These are phyloP conservation scores for Eulemur mongoz DNA, from an alignment of 2,797 vertebrate species.

Conservation along the genomic window DNA sequence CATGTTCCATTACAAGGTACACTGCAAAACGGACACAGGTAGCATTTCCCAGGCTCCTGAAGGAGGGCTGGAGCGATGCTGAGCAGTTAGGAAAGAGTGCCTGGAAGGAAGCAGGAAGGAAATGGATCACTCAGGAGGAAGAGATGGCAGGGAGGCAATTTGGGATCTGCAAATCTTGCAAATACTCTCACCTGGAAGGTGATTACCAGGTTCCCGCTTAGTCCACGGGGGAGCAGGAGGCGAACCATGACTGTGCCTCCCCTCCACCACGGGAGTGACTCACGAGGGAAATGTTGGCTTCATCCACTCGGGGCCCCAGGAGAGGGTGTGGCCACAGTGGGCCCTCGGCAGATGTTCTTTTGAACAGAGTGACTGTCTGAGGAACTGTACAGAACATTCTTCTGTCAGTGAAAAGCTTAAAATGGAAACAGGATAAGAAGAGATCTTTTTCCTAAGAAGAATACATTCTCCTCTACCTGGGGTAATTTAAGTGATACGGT, in stretches of 20 bases:
- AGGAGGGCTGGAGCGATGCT: background rate
- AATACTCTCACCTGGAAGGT: rapidly evolving
- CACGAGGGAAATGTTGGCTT: rapidly evolving
- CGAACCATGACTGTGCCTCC: rapidly evolving
- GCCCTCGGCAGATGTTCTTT: background rate
- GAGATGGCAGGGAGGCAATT: rapidly evolving
- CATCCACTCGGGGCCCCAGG: background rate
- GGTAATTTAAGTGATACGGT: background rate
- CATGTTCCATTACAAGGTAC: rapidly evolving
- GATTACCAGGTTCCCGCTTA: rapidly evolving
- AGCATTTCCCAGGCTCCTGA: background rate
- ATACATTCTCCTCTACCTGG: background rate
- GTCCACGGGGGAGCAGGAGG: rapidly evolving
- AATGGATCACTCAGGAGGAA: rapidly evolving
- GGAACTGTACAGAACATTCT: background rate
- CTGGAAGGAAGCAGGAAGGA: background rate
- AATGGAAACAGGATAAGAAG: constrained; percentile 7
- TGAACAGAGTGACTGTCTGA: background rate
- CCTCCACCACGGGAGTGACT: background rate
- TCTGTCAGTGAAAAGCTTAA: background rate
- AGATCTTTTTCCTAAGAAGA: background rate
- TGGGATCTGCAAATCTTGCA: background rate
- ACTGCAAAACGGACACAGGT: rapidly evolving
- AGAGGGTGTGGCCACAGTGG: rapidly evolving
- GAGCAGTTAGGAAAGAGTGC: rapidly evolving